These are phyloP conservation scores for Xyliphius kryptos DNA, from an alignment of 2,113 vertebrate species.

Conservation along the genomic window DNA sequence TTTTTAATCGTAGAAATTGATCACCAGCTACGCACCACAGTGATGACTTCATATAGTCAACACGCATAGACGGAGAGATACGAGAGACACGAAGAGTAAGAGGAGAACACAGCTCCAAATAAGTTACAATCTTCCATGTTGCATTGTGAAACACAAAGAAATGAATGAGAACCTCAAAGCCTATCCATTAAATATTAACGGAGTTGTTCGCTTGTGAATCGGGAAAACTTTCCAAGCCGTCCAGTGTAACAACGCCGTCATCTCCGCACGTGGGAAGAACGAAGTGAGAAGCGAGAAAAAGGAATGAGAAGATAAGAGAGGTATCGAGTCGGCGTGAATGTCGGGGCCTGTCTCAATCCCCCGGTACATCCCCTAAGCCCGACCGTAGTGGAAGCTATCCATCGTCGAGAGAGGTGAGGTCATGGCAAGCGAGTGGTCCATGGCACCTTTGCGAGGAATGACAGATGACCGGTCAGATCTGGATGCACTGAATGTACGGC, in stretches of 20 bases:
- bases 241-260: constrained; percentile 60
- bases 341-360: constrained; percentile 36
- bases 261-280: constrained; percentile 38
- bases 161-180: constrained; percentile 60
- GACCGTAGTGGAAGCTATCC: constrained; percentile 60
- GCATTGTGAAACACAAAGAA: constrained; percentile 68
- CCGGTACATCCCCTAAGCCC: constrained; percentile 32
- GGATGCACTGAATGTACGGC: constrained; percentile 60
- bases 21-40: constrained; percentile 81
- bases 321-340: constrained; percentile 38
- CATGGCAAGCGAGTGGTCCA: constrained; percentile 63
- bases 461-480: constrained; percentile 54
- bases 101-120: constrained; percentile 71
- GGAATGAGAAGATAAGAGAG: constrained; percentile 14
- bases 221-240: constrained; percentile 58
- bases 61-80: constrained; percentile 53
- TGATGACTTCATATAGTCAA: constrained; percentile 88
- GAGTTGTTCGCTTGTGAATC: constrained; percentile 78
- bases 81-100: constrained; percentile 18
- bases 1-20: constrained; percentile 57
- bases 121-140: constrained; percentile 87
- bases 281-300: constrained; percentile 15
- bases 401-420: constrained; percentile 70
- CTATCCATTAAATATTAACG: constrained; percentile 76
- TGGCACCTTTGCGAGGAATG: constrained; percentile 64